phyloP scores from a whole-genome alignment of 2,888 invertebrate genomes.

The Toxonevra muliebris region DNA sequence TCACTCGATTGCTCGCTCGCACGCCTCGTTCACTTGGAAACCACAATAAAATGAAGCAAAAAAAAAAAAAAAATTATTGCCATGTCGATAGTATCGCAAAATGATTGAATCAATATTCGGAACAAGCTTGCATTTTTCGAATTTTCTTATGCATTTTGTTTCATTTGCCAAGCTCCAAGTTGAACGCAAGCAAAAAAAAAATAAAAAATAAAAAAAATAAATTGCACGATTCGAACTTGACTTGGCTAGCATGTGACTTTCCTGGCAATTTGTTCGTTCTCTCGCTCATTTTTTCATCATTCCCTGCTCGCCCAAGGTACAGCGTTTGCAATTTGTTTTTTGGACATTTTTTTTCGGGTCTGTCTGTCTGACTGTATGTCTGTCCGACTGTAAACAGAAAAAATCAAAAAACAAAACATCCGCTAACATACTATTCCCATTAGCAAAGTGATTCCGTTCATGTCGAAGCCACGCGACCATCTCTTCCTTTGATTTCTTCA shows the following conservation, averaged over 20 bases:
- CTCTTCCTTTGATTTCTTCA: constrained; percentile 18
- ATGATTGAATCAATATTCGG: constrained; percentile 37
- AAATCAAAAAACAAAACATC: constrained; percentile 49
- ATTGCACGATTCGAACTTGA: not conserved
- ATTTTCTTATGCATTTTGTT: constrained; percentile 22
- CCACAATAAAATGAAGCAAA: constrained; percentile 21
- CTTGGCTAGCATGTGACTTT: not conserved
- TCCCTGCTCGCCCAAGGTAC: not conserved
- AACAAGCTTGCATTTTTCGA: constrained; percentile 33
- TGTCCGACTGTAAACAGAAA: not conserved
- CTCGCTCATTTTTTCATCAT: constrained; percentile 12
- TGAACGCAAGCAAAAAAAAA: constrained; percentile 5
- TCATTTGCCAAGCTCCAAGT: not conserved
- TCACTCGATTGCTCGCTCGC: too few relatives aligned
- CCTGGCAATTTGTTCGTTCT: not conserved
- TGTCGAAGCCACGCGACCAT: constrained; percentile 37
- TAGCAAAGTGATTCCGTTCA: constrained; percentile 53
- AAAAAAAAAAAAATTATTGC: constrained; percentile 24
- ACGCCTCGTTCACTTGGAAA: too few relatives aligned
- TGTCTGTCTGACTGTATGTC: constrained; percentile 9
- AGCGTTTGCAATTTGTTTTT: constrained; percentile 24
- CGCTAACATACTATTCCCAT: constrained; percentile 61
- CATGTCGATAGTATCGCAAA: constrained; percentile 35
- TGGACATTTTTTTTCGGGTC: constrained; percentile 20
- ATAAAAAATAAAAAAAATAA: too few relatives aligned